These are phyloP conservation scores for Isichthys henryi DNA, from an alignment of 2,113 vertebrate genomes.

Conservation along the genomic window DNA sequence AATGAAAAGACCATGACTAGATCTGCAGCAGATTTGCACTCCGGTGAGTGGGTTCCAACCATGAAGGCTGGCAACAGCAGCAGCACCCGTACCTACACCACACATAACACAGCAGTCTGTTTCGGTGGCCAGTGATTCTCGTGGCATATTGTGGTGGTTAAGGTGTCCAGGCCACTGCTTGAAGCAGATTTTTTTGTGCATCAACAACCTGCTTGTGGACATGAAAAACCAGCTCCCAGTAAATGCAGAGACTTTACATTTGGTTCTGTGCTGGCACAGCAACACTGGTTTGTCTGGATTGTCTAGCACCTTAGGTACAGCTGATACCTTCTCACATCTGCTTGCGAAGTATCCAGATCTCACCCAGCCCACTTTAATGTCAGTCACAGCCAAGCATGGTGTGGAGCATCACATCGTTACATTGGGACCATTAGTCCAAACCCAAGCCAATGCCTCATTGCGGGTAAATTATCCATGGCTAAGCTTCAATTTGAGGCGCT, in stretches of 20 bases:
- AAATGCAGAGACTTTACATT: not conserved
- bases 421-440: not conserved
- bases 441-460: not conserved
- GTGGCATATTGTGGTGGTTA: not conserved
- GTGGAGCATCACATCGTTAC: not conserved
- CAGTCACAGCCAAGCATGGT: not conserved
- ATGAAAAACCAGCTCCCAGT: not conserved
- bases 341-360: not conserved
- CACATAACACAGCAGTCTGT: not conserved
- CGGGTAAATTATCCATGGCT: not conserved
- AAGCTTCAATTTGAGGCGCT: not conserved
- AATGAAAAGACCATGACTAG: constrained; percentile 8
- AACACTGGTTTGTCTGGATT: not conserved
- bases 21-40: not conserved
- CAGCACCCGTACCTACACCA: not conserved
- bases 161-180: not conserved
- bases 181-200: not conserved
- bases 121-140: not conserved
- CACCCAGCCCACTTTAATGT: not conserved
- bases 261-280: not conserved
- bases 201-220: not conserved
- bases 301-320: not conserved
- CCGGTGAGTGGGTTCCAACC: not conserved
- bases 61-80: not conserved
- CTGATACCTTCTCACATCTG: not conserved